phyloP scores from a whole-genome alignment of 2,113 vertebrate genomes.

The Macrotis lagotis region DNA sequence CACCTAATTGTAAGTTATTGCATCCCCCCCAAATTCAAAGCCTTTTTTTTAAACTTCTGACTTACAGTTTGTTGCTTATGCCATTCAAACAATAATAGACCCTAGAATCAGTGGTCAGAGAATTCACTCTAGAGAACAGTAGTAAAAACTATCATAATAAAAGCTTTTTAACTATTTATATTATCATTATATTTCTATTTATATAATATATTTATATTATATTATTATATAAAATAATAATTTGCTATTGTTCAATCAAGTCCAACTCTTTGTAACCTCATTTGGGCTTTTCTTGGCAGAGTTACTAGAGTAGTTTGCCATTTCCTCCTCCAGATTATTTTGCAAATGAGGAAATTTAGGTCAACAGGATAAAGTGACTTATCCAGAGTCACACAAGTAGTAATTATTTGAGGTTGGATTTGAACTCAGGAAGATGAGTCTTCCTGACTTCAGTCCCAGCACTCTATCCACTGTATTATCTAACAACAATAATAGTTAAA shows the following conservation, averaged over 20 bases:
- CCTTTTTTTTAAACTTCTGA: neutral
- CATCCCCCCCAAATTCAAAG: neutral
- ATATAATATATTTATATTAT: too few species aligned
- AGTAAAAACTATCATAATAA: neutral
- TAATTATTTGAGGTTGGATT: neutral
- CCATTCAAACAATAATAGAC: neutral
- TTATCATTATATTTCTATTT: too few species aligned
- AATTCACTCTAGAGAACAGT: neutral
- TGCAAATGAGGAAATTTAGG: neutral
- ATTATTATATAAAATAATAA: too few species aligned
- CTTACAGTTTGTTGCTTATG: neutral
- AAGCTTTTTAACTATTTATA: too few species aligned
- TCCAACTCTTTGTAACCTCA: neutral
- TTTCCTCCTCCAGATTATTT: neutral
- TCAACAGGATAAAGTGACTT: neutral
- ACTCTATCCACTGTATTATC: neutral
- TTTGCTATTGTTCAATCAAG: neutral
- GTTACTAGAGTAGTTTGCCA: neutral
- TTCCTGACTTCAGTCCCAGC: neutral
- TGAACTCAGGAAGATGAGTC: neutral
- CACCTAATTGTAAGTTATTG: conserved; percentile 81
- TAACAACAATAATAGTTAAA: neutral
- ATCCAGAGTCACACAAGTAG: neutral
- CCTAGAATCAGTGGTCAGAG: neutral
- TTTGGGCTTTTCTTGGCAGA: neutral